These are phyloP conservation scores for Apis mellifera DNA, from an alignment of 1,140 invertebrate species.

Conservation along the genomic window DNA sequence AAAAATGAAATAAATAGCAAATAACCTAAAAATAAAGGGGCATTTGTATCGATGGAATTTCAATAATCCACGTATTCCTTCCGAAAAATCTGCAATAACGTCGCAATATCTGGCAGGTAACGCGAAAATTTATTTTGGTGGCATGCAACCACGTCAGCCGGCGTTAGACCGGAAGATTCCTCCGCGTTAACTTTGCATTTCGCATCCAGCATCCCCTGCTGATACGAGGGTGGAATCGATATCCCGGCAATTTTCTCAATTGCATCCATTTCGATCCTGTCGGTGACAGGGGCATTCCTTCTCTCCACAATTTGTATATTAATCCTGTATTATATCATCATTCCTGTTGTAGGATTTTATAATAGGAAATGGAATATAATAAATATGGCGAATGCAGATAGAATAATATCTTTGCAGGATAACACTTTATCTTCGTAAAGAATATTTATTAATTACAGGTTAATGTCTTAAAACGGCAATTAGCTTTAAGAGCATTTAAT, in stretches of 20 bases:
- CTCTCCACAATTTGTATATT: conserved; percentile 37
- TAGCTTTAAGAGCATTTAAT: too few relatives aligned
- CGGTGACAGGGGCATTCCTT: conserved; percentile 33
- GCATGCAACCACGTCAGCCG: conserved; percentile 24
- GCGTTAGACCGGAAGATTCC: conserved; percentile 56
- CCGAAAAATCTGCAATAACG: not conserved
- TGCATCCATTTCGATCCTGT: conserved; percentile 39
- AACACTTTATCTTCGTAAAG: not conserved
- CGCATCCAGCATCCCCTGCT: conserved; percentile 17
- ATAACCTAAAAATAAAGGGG: not conserved
- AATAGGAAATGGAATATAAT: not conserved
- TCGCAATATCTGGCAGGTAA: not conserved
- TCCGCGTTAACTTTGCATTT: conserved; percentile 31
- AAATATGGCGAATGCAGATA: not conserved
- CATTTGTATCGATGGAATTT: not conserved
- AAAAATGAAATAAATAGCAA: not conserved
- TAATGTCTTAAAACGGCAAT: too few relatives aligned
- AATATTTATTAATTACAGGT: too few relatives aligned
- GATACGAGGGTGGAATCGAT: conserved; percentile 57
- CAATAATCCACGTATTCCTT: not conserved
- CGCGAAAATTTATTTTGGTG: conserved; percentile 52
- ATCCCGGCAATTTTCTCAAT: conserved; percentile 63
- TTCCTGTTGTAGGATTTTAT: not conserved
- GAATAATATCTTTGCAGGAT: not conserved
- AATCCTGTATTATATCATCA: conserved; percentile 40